A percentile compares a stretch with the other conserved stretches of the same genome.
Evolutionary conservation across 2,113 vertebrate species (phyloP).

Genomic region (Bolborhynchus lineola): DNA sequence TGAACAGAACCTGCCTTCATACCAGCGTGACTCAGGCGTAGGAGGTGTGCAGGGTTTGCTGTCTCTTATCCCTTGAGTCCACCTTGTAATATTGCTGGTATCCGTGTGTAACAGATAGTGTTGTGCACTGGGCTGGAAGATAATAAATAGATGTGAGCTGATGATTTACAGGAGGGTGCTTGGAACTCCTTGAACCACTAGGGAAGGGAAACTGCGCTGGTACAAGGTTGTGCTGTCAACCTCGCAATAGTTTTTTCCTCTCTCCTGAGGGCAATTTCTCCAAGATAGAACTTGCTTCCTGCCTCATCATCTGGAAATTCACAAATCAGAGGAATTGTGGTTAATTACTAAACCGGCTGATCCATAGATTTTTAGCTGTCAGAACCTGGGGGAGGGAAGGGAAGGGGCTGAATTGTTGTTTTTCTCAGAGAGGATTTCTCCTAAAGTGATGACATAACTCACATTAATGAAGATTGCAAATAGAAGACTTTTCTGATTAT

Average conservation of each 20-base stretch:
- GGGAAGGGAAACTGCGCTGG: slow-evolving; percentile 55
- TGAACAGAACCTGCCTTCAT: slow-evolving; percentile 42
- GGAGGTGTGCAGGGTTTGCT: slow-evolving; percentile 58
- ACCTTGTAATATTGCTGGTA: slow-evolving; percentile 74
- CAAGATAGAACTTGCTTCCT: slow-evolving; percentile 64
- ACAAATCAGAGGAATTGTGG: slow-evolving; percentile 68
- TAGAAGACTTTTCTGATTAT: slow-evolving; percentile 39
- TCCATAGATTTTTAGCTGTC: slow-evolving; percentile 61
- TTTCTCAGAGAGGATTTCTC: slow-evolving; percentile 51
- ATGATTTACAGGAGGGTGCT: slow-evolving; percentile 78
- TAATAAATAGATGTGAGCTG: slow-evolving; percentile 78
- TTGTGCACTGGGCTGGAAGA: slow-evolving; percentile 78
- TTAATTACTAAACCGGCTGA: slow-evolving; percentile 74
- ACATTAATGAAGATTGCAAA: slow-evolving; percentile 64
- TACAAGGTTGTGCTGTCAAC: slow-evolving; percentile 70
- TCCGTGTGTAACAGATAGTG: slow-evolving; percentile 79
- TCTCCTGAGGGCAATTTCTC: slow-evolving; percentile 71
- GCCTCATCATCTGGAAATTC: slow-evolving; percentile 71
- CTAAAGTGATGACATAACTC: slow-evolving; percentile 65
- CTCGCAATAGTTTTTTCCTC: slow-evolving; percentile 63
- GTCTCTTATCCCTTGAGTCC: slow-evolving; percentile 68
- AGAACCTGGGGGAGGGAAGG: neutral
- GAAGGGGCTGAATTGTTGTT: slow-evolving; percentile 57
- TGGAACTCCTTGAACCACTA: slow-evolving; percentile 73
- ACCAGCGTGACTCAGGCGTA: slow-evolving; percentile 48